A percentile compares a stretch with the other conserved stretches of the same genome.
Conservation (phyloP, 2,888 invertebrate genomes). For the Enoplolaimus lenunculus region DNA sequence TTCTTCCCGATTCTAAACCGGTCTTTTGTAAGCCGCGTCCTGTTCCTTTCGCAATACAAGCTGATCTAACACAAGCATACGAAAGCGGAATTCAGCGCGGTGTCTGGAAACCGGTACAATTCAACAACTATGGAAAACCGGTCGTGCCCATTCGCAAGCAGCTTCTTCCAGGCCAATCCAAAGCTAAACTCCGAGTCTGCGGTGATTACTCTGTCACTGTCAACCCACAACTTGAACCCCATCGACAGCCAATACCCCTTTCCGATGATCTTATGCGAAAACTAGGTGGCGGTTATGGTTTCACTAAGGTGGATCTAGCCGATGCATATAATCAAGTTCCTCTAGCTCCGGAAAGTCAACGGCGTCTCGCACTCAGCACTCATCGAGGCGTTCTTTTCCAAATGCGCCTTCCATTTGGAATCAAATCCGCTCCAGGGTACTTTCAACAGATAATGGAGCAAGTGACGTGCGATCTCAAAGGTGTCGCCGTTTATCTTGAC, state of each 20-base stretch:
- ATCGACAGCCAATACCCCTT: background rate
- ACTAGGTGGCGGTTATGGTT: constrained; percentile 14
- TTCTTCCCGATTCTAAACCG: background rate
- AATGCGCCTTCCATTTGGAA: constrained; percentile 20
- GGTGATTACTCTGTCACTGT: constrained; percentile 10
- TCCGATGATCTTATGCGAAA: constrained; percentile 3
- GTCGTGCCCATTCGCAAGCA: background rate
- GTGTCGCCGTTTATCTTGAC: constrained; percentile 21
- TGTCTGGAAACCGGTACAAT: constrained; percentile 2
- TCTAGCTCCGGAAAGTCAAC: constrained; percentile 9
- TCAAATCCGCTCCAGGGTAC: constrained; percentile 18
- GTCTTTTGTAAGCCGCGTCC: background rate
- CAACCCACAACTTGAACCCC: constrained; percentile 7
- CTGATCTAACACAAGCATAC: background rate
- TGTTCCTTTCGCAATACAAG: background rate
- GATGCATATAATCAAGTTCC: constrained; percentile 15
- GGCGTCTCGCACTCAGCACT: constrained; percentile 20
- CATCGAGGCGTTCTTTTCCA: constrained; percentile 22
- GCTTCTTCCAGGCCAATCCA: background rate
- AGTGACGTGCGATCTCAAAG: constrained; percentile 19
- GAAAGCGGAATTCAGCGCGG: background rate
- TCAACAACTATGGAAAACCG: constrained; percentile 8
- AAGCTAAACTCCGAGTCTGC: constrained; percentile 4
- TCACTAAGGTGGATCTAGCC: constrained; percentile 7
- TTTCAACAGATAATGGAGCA: constrained; percentile 23